Evolutionary conservation across 1,140 invertebrate genomes (phyloP).

Genomic region (Oreohelix idahoensis): DNA sequence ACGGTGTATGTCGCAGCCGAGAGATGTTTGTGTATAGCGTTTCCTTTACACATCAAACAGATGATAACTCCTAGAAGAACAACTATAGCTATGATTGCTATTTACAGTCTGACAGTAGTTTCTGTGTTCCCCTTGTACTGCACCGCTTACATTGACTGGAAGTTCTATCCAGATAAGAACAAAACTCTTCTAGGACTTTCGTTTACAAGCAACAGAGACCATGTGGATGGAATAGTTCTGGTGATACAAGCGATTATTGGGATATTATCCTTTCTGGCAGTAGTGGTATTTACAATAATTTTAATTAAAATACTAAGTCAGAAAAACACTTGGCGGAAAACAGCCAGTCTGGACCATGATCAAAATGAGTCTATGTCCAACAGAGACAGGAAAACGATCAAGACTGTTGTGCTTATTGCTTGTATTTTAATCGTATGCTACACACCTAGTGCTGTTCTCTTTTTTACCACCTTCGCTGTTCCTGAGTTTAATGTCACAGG

Average conservation of each 20-base stretch:
- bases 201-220: neutral
- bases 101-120: neutral
- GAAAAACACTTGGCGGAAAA: conserved; percentile 16
- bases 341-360: neutral
- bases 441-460: neutral
- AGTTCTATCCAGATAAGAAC: conserved; percentile 4
- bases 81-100: neutral
- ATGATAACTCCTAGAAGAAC: conserved; percentile 18
- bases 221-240: neutral
- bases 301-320: neutral
- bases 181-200: conserved; percentile 7
- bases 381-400: neutral
- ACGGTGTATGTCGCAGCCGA: conserved; percentile 10
- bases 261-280: neutral
- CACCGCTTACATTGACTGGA: conserved; percentile 18
- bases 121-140: neutral
- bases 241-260: neutral
- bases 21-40: conserved; percentile 10
- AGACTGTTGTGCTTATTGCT: neutral
- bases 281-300: neutral
- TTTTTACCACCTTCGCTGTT: neutral
- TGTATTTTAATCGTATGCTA: neutral
- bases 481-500: neutral
- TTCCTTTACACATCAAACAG: conserved; percentile 8
- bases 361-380: neutral